phyloP scores from a whole-genome alignment of 2,888 invertebrate species.

The Sepioteuthis lessoniana region DNA sequence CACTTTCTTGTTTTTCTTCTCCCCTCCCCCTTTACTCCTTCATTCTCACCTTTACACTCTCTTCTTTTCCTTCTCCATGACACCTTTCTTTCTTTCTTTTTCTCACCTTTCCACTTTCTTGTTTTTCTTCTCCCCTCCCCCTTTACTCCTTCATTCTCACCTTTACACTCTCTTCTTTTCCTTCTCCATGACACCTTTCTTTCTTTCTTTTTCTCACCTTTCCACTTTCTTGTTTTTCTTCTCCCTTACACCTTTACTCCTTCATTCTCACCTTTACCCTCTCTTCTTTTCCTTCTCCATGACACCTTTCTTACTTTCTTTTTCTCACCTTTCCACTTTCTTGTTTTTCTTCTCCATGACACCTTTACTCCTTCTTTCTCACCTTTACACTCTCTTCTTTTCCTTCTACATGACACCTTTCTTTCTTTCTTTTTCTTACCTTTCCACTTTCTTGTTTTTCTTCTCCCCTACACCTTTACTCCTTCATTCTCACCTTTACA shows the following conservation, averaged over 20 bases:
- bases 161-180: not conserved
- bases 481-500: not conserved
- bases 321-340: not conserved
- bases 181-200: no score
- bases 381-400: not conserved
- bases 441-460: not conserved
- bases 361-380: no score
- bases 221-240: no score
- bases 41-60: not conserved
- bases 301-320: no score
- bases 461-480: no score
- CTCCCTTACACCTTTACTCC: no score
- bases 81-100: no score
- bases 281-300: not conserved
- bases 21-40: no score
- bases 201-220: no score
- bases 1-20: not conserved
- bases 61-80: not conserved
- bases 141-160: not conserved
- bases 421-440: not conserved
- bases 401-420: no score
- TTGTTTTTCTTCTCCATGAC: no score
- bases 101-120: not conserved
- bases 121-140: not conserved
- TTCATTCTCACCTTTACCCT: no score